These are phyloP conservation scores for Hemicentrotus pulcherrimus DNA, from an alignment of 35 echinoderm and acorn worm species.

Conservation along the genomic window DNA sequence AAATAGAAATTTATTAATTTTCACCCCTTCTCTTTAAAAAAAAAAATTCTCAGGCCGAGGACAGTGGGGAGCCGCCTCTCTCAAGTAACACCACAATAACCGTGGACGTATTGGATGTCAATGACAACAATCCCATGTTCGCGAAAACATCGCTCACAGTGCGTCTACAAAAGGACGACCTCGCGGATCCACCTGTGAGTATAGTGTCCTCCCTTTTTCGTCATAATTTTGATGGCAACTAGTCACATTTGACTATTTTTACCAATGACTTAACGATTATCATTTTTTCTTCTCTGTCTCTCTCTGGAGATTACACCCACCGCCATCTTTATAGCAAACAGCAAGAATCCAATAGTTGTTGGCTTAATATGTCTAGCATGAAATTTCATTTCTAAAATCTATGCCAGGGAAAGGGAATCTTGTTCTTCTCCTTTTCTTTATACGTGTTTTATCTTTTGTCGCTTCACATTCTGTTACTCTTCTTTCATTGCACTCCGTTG, in stretches of 20 bases:
- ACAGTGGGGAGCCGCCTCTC: background rate
- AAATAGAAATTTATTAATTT: too few species aligned
- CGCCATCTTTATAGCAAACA: too few species aligned
- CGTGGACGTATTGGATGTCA: constrained; percentile 13
- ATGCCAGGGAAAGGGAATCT: background rate
- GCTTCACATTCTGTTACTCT: background rate
- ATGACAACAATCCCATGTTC: background rate
- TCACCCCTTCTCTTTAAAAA: too few species aligned
- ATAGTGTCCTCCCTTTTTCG: background rate
- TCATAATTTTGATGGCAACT: too few species aligned
- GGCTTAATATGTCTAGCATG: too few species aligned
- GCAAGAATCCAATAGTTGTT: too few species aligned
- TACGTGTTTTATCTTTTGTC: background rate
- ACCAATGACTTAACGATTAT: background rate
- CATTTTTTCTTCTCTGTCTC: background rate
- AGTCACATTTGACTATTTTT: background rate
- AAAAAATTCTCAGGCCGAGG: background rate
- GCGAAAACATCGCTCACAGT: background rate
- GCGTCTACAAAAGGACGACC: background rate
- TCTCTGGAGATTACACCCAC: background rate
- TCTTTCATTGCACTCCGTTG: background rate
- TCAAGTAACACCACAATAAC: background rate
- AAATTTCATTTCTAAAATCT: too few species aligned
- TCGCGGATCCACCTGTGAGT: background rate
- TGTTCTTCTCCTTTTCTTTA: background rate